Conservation (phyloP, 2,797 vertebrate genomes). For the Brachymystax lenok region DNA sequence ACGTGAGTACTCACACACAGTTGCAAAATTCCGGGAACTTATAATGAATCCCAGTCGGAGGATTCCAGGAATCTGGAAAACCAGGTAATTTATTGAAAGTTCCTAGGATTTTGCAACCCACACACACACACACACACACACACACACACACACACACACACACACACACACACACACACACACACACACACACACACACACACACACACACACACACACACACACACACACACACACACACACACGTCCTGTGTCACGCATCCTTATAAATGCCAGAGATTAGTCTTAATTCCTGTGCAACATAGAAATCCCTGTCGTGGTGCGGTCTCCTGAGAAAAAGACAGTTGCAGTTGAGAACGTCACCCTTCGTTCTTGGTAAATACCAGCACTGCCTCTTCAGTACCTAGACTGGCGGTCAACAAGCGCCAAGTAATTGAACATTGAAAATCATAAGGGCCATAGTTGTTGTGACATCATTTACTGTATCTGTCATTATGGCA, state of each 20-base stretch:
- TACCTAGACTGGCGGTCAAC: not conserved
- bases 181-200: conserved; percentile 1
- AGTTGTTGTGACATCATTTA: not conserved
- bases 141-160: not conserved
- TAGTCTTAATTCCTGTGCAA: conserved; percentile 24
- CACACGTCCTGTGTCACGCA: conserved; percentile 2
- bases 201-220: not conserved
- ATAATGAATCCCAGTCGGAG: no score
- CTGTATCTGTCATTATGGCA: not conserved
- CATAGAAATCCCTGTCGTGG: conserved; percentile 45
- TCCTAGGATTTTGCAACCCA: no score
- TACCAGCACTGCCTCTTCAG: not conserved
- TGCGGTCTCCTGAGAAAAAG: conserved; percentile 56
- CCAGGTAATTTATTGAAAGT: no score
- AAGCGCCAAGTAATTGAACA: not conserved
- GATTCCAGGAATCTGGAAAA: no score
- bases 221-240: not conserved
- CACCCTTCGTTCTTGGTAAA: not conserved
- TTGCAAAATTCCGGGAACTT: no score
- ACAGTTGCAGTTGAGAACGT: not conserved
- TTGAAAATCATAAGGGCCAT: not conserved
- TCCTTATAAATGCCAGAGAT: not conserved
- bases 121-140: not conserved
- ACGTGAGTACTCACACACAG: no score
- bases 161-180: not conserved